Base-by-base conservation (phyloP, 2,888 invertebrate species). In the Agrotis segetum region DNA sequence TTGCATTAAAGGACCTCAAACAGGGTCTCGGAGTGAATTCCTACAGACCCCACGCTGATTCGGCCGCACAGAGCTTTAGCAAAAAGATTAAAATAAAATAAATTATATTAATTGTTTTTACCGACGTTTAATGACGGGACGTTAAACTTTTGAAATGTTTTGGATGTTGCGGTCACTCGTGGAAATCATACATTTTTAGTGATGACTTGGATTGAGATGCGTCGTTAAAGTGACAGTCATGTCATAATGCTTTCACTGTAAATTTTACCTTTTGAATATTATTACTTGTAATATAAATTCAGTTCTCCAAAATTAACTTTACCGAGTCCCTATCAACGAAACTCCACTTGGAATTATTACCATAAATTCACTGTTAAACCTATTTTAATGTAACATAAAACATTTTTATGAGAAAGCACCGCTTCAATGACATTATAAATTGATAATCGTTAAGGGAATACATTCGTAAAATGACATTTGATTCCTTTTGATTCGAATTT, bases 401-500 rank as follows among this genome's bases (percentile, higher is more conserved):
- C 82, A 82, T 81, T 79, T 89, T 84, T 86, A 88, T 84, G 74
- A 73, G 72, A 81, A 74, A 74, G 81, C 78, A 86, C 85, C 84
- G 83, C 84, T 85, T 86, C 87, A 86, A 84, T 87, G 85, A 83
- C 83, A 82, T 88, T 80, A 87, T 88, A 91, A 88, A 89, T 91
- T 87, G 88, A 89, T 89, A 90, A 90, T 89, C 90, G 88, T 89
- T 90, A 89, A 82, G 84, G 84, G 78, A 83, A 86, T 79, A 88
- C 89, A 90, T 91, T 91, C 91, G 90, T 92, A 91, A 92, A 92
- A 91, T 93, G 95, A 94, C 94, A 95, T 94, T 93, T 95, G 96
- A 95, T 95, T 94, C 93, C 90, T 87, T 90, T 91, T 94, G 93
- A 94, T 95, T 93, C 93, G 90, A 92, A 95, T 94, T 95, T 94